Conservation (phyloP, 2,888 invertebrate genomes). For the Adela reaumurella region DNA sequence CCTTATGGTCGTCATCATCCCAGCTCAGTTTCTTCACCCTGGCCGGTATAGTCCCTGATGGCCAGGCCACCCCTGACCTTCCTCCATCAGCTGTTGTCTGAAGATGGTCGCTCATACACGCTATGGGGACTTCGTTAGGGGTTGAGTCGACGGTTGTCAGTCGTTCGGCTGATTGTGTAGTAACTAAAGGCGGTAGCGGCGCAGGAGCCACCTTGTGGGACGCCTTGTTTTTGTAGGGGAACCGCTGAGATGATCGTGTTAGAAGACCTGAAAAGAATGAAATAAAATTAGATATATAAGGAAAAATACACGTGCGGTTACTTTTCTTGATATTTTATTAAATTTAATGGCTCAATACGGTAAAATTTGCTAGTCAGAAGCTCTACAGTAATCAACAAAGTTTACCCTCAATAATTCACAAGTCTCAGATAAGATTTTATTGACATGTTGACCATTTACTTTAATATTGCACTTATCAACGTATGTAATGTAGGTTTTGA, state of each 20-base stretch:
- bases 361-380: too few relatives aligned
- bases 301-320: too few relatives aligned
- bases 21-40: conserved; percentile 76
- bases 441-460: too few relatives aligned
- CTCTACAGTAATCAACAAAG: too few relatives aligned
- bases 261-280: neutral
- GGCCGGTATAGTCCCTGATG: conserved; percentile 63
- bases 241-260: conserved; percentile 18
- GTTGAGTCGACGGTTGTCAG: conserved; percentile 21
- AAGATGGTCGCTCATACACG: conserved; percentile 41
- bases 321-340: too few relatives aligned
- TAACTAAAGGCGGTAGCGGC: conserved; percentile 29
- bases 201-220: conserved; percentile 38
- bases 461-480: too few relatives aligned
- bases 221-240: conserved; percentile 23
- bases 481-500: too few relatives aligned
- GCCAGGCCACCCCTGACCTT: conserved; percentile 59
- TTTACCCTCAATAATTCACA: too few relatives aligned
- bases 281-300: too few relatives aligned
- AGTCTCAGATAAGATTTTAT: too few relatives aligned
- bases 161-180: conserved; percentile 19
- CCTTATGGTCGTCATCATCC: conserved; percentile 54
- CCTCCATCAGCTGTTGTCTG: conserved; percentile 22
- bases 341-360: too few relatives aligned
- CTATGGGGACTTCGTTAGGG: conserved; percentile 19